Evolutionary conservation across 2,797 vertebrate genomes (phyloP), one percentile per base, ranked within the genome.

Genomic region (Enteromius thamalakanensis): DNA sequence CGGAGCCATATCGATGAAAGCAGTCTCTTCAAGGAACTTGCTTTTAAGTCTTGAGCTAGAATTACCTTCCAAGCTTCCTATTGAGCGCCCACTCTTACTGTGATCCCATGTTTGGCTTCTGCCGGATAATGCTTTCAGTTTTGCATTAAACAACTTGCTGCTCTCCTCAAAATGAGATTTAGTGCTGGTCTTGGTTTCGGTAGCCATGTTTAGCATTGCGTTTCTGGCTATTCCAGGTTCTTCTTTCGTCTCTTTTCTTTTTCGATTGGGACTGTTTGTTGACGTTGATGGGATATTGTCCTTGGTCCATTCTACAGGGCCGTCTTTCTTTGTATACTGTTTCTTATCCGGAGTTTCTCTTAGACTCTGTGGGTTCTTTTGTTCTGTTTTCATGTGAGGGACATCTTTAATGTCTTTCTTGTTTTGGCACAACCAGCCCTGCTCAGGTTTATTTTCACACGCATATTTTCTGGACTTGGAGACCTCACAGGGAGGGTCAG

Each of bases 101-200:
- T 95, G 92, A 86, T 98, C 95, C 84, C 97, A 91, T 0, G 94
- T 94, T 40, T 96, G 96, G 67, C 95, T 95, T 88, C 96, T 95
- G 89, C 93, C 94, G 72, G 95, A 93, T 0, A 98, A 92, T 89
- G 97, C 97, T 89, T 99, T 96, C 75, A 97, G 90, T 93, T 97
- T 99, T 87, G 95, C 95, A 69, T 92, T 98, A 89, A 98, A 98
- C 76, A 97, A 94, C 87, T 95, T 97, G 89, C 97, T 95, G 83
- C 95, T 96, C 32, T 96, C 95, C 4, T 92, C 91, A 23, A 64
- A 89, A 47, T 94, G 88, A 1, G 95, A 96, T 90, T 93, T 96
- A 23, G 84, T 76, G 86, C 93, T 96, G 86, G 89, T 86, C 76
- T 69, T 89, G 47, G 78, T 80, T 8, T 72, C 79, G 60, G 42